Percentiles rank a stretch among this genome's conserved stretches.
These are phyloP conservation scores for Antigone vipio DNA, from an alignment of 2,113 vertebrate species.

Conservation along the genomic window DNA sequence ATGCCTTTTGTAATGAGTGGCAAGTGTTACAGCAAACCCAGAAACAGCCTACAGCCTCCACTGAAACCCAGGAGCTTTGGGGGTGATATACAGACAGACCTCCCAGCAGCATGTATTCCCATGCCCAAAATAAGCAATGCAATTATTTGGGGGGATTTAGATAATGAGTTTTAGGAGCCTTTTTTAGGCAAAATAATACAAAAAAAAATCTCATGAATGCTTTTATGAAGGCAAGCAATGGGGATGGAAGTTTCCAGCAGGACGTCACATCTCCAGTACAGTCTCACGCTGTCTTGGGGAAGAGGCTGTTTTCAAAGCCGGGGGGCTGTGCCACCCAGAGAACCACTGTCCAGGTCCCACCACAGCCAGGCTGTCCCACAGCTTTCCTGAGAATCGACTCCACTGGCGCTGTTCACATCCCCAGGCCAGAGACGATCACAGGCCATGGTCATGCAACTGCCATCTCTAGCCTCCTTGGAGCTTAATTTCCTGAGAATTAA, in stretches of 20 bases:
- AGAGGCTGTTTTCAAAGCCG: not conserved
- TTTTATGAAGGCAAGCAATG: not conserved
- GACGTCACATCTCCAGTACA: not conserved
- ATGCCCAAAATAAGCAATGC: not conserved
- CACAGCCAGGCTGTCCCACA: rapidly evolving
- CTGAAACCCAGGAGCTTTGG: not conserved
- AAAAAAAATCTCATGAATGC: not conserved
- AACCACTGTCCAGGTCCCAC: not conserved
- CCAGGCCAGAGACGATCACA: not conserved
- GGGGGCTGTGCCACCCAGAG: not conserved
- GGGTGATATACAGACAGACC: not conserved
- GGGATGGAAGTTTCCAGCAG: not conserved
- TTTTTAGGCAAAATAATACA: not conserved
- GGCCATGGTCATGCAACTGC: not conserved
- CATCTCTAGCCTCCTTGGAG: not conserved
- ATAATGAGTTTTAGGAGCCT: not conserved
- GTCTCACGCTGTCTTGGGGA: not conserved
- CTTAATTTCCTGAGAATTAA: not conserved
- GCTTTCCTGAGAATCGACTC: not conserved
- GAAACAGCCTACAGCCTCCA: not conserved
- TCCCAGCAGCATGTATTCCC: not conserved
- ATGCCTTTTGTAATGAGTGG: not conserved
- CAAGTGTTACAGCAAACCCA: not conserved
- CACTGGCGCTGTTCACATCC: not conserved
- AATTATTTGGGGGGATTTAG: not conserved